Percentiles rank a stretch among this genome's conserved stretches.
Conservation (phyloP, 2,797 vertebrate genomes). For the Enteromius afrohamiltoni region DNA sequence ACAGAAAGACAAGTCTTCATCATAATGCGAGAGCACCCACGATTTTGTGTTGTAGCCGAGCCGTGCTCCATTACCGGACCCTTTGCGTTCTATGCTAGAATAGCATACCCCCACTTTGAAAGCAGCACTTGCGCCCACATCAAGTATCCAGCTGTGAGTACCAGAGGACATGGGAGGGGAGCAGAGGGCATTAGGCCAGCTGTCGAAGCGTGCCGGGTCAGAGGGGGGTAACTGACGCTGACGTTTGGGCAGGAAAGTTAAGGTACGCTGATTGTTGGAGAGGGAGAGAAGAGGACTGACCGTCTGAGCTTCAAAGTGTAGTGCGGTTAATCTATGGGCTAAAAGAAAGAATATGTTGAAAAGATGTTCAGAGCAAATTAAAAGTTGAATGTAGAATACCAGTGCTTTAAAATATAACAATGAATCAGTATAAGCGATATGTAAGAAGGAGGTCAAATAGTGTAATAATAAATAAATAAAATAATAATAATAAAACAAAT, state of each 20-base stretch:
- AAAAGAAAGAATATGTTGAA: constrained; percentile 34
- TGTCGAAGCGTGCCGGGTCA: constrained; percentile 86
- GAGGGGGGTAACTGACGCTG: constrained; percentile 71
- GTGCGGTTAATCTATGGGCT: constrained; percentile 72
- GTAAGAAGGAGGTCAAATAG: not conserved
- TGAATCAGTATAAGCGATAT: not conserved
- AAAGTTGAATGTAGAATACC: not conserved
- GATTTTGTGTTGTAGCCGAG: constrained; percentile 87
- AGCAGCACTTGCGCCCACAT: constrained; percentile 84
- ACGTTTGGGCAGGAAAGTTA: constrained; percentile 86
- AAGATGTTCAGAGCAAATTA: not conserved
- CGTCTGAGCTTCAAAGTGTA: constrained; percentile 85
- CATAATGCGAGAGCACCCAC: constrained; percentile 91
- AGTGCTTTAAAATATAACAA: not conserved
- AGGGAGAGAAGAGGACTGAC: constrained; percentile 85
- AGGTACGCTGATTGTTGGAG: constrained; percentile 80
- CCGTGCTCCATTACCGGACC: constrained; percentile 79
- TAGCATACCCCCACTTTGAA: constrained; percentile 95
- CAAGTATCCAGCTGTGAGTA: constrained; percentile 84
- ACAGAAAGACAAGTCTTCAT: constrained; percentile 86
- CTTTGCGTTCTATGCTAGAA: constrained; percentile 85
- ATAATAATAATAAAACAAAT: no score
- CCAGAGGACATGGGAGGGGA: constrained; percentile 77
- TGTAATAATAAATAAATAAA: no score
- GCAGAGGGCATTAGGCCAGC: constrained; percentile 91